A percentile compares a stretch with the other conserved stretches of the same genome.
Conservation (phyloP, 1,140 invertebrate genomes). For the Euura lappo region DNA sequence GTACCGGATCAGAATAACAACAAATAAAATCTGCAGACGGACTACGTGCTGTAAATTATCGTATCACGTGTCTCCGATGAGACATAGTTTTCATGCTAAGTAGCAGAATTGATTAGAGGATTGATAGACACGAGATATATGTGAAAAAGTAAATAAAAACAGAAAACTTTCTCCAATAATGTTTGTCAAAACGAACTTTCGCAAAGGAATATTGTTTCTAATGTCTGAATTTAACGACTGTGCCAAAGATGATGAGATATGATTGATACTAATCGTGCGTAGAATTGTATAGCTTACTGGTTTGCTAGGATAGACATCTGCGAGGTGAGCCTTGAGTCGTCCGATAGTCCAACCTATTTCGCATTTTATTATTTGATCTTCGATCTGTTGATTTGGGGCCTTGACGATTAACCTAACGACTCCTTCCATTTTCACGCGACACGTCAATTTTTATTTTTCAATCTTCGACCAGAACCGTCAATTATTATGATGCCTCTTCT, state of each 20-base stretch:
- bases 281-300: constrained; percentile 71
- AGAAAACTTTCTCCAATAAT: neutral
- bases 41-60: too few species aligned
- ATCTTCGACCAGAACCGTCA: too few species aligned
- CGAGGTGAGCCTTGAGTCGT: constrained; percentile 82
- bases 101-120: too few species aligned
- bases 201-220: neutral
- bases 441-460: constrained; percentile 24
- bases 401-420: constrained; percentile 81
- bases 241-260: neutral
- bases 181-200: constrained; percentile 12
- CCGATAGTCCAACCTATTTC: constrained; percentile 84
- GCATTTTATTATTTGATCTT: constrained; percentile 84
- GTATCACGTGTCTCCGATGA: too few species aligned
- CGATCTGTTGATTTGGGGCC: constrained; percentile 87
- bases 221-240: constrained; percentile 7
- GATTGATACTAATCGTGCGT: neutral
- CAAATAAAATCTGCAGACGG: too few species aligned
- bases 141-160: constrained; percentile 6
- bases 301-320: constrained; percentile 86
- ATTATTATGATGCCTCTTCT: too few species aligned
- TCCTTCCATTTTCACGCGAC: constrained; percentile 49
- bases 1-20: too few species aligned
- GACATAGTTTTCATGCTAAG: too few species aligned
- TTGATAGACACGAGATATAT: too few species aligned